Evolutionary conservation across 1,140 invertebrate genomes (phyloP).

Genomic region (Pygmarrhopalites habei): DNA sequence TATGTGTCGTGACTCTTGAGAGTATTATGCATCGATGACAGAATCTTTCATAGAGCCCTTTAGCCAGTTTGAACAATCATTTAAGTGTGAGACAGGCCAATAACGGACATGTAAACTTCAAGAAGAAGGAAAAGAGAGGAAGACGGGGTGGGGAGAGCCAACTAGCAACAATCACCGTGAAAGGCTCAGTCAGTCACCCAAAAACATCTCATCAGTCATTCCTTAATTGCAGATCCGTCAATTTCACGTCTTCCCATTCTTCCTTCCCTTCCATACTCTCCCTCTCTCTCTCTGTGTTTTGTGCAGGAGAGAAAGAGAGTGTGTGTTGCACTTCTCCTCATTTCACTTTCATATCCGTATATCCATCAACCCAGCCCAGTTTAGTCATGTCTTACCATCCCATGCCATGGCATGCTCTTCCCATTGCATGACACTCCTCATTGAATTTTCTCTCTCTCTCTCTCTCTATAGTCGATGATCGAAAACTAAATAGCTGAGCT

Average conservation of each 20-base stretch:
- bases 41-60: slow-evolving; percentile 27
- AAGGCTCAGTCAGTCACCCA: slow-evolving; percentile 5
- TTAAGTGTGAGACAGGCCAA: slow-evolving; percentile 23
- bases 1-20: slow-evolving; percentile 13
- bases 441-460: too few relatives aligned
- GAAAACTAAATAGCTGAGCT: background rate
- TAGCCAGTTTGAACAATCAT: slow-evolving; percentile 25
- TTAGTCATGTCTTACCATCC: too few relatives aligned
- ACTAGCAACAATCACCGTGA: background rate
- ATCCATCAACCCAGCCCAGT: too few relatives aligned
- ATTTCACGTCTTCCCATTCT: slow-evolving; percentile 24
- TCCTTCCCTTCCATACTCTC: background rate
- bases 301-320: background rate
- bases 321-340: too few relatives aligned
- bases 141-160: background rate
- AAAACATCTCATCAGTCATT: slow-evolving; percentile 37
- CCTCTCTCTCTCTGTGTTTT: background rate
- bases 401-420: too few relatives aligned
- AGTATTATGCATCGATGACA: slow-evolving; percentile 21
- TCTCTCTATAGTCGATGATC: background rate
- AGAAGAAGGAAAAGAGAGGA: background rate
- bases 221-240: slow-evolving; percentile 39
- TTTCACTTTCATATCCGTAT: too few relatives aligned
- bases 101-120: background rate
- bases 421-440: too few relatives aligned